Percentiles rank a stretch among this genome's conserved stretches.
Conservation (phyloP, 2,797 vertebrate species). For the Amblyopsis hoosieri region DNA sequence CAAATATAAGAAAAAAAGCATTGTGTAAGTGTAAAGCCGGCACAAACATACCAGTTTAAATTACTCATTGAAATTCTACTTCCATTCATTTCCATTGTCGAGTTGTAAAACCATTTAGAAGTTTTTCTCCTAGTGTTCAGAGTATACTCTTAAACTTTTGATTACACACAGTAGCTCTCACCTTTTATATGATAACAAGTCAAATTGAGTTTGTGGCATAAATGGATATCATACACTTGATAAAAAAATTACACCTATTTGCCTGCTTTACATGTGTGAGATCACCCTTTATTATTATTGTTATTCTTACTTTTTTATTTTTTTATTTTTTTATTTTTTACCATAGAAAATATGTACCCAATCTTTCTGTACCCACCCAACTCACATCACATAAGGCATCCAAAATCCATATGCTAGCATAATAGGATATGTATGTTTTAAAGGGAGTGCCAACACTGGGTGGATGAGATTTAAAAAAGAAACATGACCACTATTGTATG, state of each 20-base stretch:
- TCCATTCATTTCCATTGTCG: slow-evolving; percentile 61
- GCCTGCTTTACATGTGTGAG: slow-evolving; percentile 53
- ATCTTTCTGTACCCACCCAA: slow-evolving; percentile 1
- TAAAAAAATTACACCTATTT: slow-evolving; percentile 63
- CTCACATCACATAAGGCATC: neutral
- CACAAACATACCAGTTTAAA: slow-evolving; percentile 70
- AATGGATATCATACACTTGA: slow-evolving; percentile 60
- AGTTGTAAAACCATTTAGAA: slow-evolving; percentile 63
- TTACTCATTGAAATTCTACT: slow-evolving; percentile 61
- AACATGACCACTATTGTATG: too few relatives aligned
- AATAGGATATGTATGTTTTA: too few relatives aligned
- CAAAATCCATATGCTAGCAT: too few relatives aligned
- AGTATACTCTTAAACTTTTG: slow-evolving; percentile 62
- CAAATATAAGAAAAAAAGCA: slow-evolving; percentile 70
- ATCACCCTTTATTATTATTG: slow-evolving; percentile 41
- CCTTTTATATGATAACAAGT: slow-evolving; percentile 57
- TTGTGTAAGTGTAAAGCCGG: slow-evolving; percentile 52
- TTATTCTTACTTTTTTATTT: neutral
- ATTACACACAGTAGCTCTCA: slow-evolving; percentile 61
- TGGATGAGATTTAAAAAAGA: too few relatives aligned
- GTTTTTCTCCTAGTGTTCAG: slow-evolving; percentile 54
- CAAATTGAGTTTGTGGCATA: slow-evolving; percentile 45
- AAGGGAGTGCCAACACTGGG: too few relatives aligned
- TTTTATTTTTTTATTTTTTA: slow-evolving; percentile 32
- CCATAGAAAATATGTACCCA: slow-evolving; percentile 1